phyloP scores from a whole-genome alignment of 2,888 invertebrate species.

The Nymphalis urticae region DNA sequence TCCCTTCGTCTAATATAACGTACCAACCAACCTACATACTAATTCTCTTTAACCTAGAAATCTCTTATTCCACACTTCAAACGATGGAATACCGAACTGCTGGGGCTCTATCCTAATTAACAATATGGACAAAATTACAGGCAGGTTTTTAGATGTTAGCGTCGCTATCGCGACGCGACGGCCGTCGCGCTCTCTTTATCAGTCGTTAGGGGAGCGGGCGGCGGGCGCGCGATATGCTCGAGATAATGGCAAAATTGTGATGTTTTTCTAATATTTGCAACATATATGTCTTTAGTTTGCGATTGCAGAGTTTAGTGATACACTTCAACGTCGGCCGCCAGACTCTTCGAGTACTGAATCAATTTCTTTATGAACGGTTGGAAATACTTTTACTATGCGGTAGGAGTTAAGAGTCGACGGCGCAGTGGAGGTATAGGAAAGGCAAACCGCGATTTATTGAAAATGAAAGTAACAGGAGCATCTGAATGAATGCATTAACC shows the following conservation, averaged over 20 bases:
- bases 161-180: conserved; percentile 63
- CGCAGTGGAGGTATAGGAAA: conserved; percentile 36
- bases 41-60: conserved; percentile 77
- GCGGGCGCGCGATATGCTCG: conserved; percentile 61
- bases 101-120: conserved; percentile 70
- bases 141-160: conserved; percentile 59
- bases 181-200: conserved; percentile 75
- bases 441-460: conserved; percentile 20
- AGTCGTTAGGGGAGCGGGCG: conserved; percentile 63
- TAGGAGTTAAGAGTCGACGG: conserved; percentile 48
- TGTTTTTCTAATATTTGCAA: conserved; percentile 69
- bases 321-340: conserved; percentile 37
- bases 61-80: conserved; percentile 76
- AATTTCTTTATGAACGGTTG: neutral
- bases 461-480: conserved; percentile 42
- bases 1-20: conserved; percentile 73
- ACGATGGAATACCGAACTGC: conserved; percentile 73
- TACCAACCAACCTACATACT: conserved; percentile 74
- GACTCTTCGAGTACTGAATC: conserved; percentile 30
- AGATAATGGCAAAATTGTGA: conserved; percentile 80
- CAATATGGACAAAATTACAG: conserved; percentile 76
- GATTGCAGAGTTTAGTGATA: conserved; percentile 33
- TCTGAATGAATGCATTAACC: conserved; percentile 57
- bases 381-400: conserved; percentile 6
- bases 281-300: conserved; percentile 38